phyloP scores from a whole-genome alignment of 2,113 vertebrate species.

The Siniperca chuatsi region DNA sequence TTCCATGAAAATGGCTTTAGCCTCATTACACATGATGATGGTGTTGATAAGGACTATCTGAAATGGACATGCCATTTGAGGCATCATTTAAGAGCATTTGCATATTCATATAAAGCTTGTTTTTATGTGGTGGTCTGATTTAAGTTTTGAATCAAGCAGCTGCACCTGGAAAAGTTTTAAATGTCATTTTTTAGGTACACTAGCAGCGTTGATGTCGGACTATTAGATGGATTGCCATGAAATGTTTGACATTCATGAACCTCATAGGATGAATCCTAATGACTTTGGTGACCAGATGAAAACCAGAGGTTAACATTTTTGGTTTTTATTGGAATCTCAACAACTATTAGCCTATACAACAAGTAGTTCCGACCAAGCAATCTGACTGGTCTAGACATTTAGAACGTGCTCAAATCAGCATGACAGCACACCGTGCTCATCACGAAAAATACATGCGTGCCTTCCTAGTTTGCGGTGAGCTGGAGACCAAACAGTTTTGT shows the following conservation, averaged over 20 bases:
- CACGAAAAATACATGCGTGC: no score
- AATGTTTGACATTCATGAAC: neutral
- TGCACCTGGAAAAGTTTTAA: neutral
- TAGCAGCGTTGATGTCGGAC: no score
- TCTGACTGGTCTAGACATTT: no score
- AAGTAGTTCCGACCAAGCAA: no score
- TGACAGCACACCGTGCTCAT: no score
- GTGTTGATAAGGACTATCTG: slow-evolving; percentile 38
- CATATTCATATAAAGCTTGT: slow-evolving; percentile 40
- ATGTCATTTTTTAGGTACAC: no score
- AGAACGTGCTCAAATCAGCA: no score
- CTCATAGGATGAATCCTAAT: neutral
- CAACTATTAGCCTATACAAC: no score
- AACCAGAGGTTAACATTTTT: no score
- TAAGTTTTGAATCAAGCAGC: neutral
- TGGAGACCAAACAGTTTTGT: no score
- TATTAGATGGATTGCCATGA: neutral
- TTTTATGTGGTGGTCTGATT: slow-evolving; percentile 24
- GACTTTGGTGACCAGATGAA: neutral
- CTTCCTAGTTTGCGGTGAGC: no score
- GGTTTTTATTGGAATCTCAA: no score
- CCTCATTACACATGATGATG: slow-evolving; percentile 63
- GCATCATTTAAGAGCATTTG: slow-evolving; percentile 38
- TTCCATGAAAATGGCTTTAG: slow-evolving; percentile 59
- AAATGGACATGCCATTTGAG: slow-evolving; percentile 56